Base-by-base conservation (phyloP, 92 coral and sea anemone species). In the Palythoa grandis region DNA sequence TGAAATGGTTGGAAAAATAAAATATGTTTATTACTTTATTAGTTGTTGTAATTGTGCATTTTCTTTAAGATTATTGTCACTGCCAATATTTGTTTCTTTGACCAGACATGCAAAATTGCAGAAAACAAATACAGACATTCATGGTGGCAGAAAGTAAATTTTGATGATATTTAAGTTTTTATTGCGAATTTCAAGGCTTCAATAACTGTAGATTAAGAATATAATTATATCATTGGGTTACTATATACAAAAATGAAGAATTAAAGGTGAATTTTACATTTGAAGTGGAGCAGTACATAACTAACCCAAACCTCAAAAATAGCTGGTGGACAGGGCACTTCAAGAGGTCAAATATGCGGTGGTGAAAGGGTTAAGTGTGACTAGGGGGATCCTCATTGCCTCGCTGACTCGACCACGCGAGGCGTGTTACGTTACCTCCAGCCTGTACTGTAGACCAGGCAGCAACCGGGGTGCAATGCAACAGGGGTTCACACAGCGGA, bases 211-310 rank as follows among this genome's bases (percentile, higher is more conserved):
- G 76, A 72, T 38, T 72, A 72, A 72, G 72, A 72, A 72, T 35
- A 72, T 38, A 29, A n/a, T n/a, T n/a, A n/a, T n/a, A n/a, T n/a
- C n/a, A n/a, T n/a, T n/a, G 9, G 22, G 76, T 72, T 37, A 72
- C 76, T 38, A 37, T 72, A 72, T 71, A 71, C 76, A 50, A 71
- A 71, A 71, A 71, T 72, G 76, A 38, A 72, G 7, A 72, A 29
- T 29, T 29, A 29, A 29, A 1, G 35, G 40, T 70, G 74, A 70
- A 70, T 70, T 70, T 15, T 70, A 70, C 74, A 70, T 70, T 70
- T 70, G 40, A 70, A 70, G 8, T 70, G 74, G 35, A 29, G 35
- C 35, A 29, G 35, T 29, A 29, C 35, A 29, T 29, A 29, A 29
- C 35, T 29, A 29, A 29, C 35, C 35, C 35, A 29, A 29, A 29